Conservation (phyloP, 2,888 invertebrate genomes). For the Sycophila texana region DNA sequence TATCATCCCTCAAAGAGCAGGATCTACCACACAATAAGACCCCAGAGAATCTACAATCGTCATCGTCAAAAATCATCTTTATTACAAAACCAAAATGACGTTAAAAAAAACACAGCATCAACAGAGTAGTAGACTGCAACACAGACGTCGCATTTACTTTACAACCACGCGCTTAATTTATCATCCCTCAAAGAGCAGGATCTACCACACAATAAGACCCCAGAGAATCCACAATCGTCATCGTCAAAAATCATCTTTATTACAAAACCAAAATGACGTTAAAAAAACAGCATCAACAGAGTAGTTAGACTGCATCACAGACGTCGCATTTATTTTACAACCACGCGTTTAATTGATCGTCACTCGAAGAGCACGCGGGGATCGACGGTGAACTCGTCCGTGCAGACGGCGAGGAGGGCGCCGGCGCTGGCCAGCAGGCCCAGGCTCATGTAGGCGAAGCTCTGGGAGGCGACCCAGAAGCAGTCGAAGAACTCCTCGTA, state of each 20-base stretch:
- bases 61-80: no score
- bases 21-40: background rate
- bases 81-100: background rate
- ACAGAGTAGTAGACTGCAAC: background rate
- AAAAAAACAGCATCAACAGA: background rate
- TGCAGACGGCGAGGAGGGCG: conserved; percentile 27
- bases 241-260: no score
- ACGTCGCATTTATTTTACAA: background rate
- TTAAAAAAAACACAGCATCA: background rate
- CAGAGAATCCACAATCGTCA: background rate
- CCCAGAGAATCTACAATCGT: background rate
- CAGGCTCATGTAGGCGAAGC: conserved; percentile 5
- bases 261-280: background rate
- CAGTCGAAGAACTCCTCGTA: conserved; percentile 44
- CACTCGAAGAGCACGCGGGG: background rate
- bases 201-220: no score
- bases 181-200: background rate
- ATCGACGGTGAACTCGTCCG: conserved; percentile 38
- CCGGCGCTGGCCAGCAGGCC: background rate
- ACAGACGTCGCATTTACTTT: background rate
- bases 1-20: no score
- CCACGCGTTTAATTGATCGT: background rate
- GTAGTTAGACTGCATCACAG: background rate
- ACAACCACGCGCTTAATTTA: background rate
- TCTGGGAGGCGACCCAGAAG: conserved; percentile 26